Evolutionary conservation across 2,888 invertebrate species (phyloP).

Genomic region (Resseliella maxima): DNA sequence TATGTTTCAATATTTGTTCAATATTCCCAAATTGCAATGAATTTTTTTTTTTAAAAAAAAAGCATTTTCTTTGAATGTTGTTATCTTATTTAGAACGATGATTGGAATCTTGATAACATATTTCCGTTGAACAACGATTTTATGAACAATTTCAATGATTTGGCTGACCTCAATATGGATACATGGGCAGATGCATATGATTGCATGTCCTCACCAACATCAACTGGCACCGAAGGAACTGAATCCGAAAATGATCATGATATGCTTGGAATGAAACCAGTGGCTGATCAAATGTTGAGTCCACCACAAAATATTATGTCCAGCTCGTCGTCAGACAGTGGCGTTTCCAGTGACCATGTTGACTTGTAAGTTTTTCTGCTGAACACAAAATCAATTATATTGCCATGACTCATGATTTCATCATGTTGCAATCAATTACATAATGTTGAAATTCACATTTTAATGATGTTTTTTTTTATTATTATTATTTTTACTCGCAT

Average conservation of each 20-base stretch:
- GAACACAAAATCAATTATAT: not conserved
- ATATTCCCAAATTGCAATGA: not conserved
- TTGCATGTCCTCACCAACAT: constrained; percentile 19
- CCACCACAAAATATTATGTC: constrained; percentile 58
- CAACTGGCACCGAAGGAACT: constrained; percentile 19
- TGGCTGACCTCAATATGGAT: constrained; percentile 31
- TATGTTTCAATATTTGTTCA: not conserved
- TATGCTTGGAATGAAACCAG: constrained; percentile 27
- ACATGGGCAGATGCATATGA: constrained; percentile 17
- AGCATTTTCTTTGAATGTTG: not conserved
- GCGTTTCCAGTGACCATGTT: constrained; percentile 74
- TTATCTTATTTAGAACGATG: constrained; percentile 13
- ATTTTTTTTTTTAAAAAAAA: constrained; percentile 1
- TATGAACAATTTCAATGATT: not conserved
- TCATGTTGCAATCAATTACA: not conserved
- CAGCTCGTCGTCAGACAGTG: constrained; percentile 73
- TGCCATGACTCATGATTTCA: constrained; percentile 63
- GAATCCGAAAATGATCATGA: constrained; percentile 25
- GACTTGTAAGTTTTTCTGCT: constrained; percentile 69
- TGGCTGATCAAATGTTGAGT: constrained; percentile 23
- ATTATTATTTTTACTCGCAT: too few relatives aligned
- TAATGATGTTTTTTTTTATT: not conserved
- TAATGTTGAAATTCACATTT: too few relatives aligned
- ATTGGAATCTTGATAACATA: constrained; percentile 4
- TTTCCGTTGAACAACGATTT: constrained; percentile 25